Evolutionary conservation across 1,140 invertebrate genomes (phyloP).

Genomic region (Oncopeltus fasciatus): DNA sequence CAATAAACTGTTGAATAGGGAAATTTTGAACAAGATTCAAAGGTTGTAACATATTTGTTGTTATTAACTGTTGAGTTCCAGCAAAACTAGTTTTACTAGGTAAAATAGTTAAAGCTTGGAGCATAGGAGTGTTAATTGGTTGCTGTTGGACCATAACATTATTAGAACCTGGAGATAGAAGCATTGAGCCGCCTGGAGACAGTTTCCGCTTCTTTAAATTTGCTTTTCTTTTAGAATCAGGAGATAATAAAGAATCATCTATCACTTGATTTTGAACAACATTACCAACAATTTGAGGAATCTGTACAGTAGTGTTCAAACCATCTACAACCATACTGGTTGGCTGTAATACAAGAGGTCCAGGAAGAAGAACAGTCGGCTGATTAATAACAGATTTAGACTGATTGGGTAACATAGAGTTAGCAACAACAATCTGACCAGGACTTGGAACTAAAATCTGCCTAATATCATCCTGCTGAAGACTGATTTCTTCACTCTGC

Average conservation of each 20-base stretch:
- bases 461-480: constrained; percentile 28
- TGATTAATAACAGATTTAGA: constrained; percentile 51
- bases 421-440: constrained; percentile 52
- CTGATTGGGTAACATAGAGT: constrained; percentile 20
- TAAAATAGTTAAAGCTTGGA: constrained; percentile 56
- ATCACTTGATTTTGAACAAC: constrained; percentile 27
- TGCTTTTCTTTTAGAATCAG: constrained; percentile 19
- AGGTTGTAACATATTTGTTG: constrained; percentile 53
- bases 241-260: constrained; percentile 11
- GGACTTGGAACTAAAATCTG: constrained; percentile 60
- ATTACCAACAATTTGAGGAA: constrained; percentile 34
- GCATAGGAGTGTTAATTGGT: constrained; percentile 23
- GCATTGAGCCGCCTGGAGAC: constrained; percentile 20
- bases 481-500: constrained; percentile 62
- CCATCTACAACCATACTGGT: constrained; percentile 48
- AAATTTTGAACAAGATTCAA: constrained; percentile 67
- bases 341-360: constrained; percentile 59
- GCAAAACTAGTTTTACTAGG: constrained; percentile 44
- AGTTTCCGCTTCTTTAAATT: constrained; percentile 16
- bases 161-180: constrained; percentile 45
- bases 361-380: constrained; percentile 60
- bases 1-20: constrained; percentile 66
- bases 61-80: constrained; percentile 24
- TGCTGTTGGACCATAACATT: constrained; percentile 25
- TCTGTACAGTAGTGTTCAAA: constrained; percentile 48